Evolutionary conservation across 2,113 vertebrate genomes (phyloP), one percentile per base, ranked within the genome.

Genomic region (Cinclus mexicanus): DNA sequence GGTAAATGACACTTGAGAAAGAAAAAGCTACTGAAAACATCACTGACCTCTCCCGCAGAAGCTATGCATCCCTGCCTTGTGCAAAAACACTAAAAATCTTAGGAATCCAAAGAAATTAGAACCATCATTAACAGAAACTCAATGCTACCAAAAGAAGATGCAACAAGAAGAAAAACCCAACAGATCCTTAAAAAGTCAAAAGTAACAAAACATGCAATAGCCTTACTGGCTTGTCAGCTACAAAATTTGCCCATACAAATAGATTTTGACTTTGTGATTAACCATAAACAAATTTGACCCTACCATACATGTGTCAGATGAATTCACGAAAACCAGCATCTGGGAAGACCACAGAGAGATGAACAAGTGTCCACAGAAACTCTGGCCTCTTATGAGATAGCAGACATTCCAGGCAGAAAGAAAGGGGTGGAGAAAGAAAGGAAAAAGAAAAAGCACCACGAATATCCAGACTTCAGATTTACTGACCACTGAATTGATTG

Each of bases 21-120:
- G 37, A 87, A 88, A 79, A 92, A 90, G 92, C 90, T 91, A 93
- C 87, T 72, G 86, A 92, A 92, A 92, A 93, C 42, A 90, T 72
- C 76, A 26, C 0, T 88, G 94, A 94, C 88, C 83, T 90, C 88
- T 93, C 52, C 37, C 1, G 9, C 47, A 60, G 53, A 90, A 90
- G 67, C 39, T 64, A 64, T 26, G 11, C 13, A 47, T 55, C 65
- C 63, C 26, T 88, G 74, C n/a, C 69, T 76, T 68, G 35, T 44
- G 20, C 57, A 77, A 72, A 72, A 88, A n/a, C 55, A 65, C n/a
- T 17, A 57, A 70, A 79, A 72, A 69, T 20, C n/a, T 57, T 35
- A 72, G 71, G 63, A 92, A 85, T 39, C 33, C 50, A 79, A 83
- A 82, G 57, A 77, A 83, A 86, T 69, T 35, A 41, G 7, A 79